Evolutionary conservation across 2,888 invertebrate genomes (phyloP).

Genomic region (Eupelmus urozonus): DNA sequence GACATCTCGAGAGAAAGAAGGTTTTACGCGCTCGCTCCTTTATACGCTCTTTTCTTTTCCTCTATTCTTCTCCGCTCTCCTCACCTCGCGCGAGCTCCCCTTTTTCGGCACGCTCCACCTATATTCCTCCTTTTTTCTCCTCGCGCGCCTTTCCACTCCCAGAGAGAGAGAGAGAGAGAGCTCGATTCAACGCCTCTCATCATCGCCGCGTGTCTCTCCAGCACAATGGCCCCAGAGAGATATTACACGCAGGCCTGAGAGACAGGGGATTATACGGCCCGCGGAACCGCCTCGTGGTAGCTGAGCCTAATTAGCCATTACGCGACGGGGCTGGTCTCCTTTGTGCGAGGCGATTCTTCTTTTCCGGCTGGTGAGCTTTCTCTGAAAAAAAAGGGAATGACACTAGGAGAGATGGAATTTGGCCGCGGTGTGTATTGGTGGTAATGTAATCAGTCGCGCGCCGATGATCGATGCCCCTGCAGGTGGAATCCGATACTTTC

Average conservation of each 20-base stretch:
- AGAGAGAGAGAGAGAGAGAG: too few species aligned
- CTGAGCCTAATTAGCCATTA: slow-evolving; percentile 42
- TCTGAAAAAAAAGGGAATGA: not conserved
- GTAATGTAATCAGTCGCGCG: too few species aligned
- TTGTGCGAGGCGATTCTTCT: slow-evolving; percentile 10
- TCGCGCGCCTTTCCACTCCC: not conserved
- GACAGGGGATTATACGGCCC: slow-evolving; percentile 22
- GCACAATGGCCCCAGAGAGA: slow-evolving; percentile 15
- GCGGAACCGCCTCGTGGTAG: not conserved
- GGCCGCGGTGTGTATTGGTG: too few species aligned
- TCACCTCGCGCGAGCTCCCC: too few species aligned
- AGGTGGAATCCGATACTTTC: slow-evolving; percentile 55
- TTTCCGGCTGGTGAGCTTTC: not conserved
- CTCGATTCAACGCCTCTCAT: slow-evolving; percentile 48
- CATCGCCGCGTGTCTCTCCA: not conserved
- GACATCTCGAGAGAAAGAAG: slow-evolving; percentile 72
- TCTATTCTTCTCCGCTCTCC: not conserved
- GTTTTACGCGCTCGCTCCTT: slow-evolving; percentile 67
- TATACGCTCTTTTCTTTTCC: slow-evolving; percentile 51
- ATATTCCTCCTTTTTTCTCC: slow-evolving; percentile 31
- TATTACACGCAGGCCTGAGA: not conserved
- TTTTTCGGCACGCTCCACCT: slow-evolving; percentile 65
- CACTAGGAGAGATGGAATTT: too few species aligned
- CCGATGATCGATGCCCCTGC: slow-evolving; percentile 42
- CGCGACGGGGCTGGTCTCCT: not conserved